These are phyloP conservation scores for Xanthorhoe designata DNA, from an alignment of 2,888 invertebrate genomes.

Conservation along the genomic window DNA sequence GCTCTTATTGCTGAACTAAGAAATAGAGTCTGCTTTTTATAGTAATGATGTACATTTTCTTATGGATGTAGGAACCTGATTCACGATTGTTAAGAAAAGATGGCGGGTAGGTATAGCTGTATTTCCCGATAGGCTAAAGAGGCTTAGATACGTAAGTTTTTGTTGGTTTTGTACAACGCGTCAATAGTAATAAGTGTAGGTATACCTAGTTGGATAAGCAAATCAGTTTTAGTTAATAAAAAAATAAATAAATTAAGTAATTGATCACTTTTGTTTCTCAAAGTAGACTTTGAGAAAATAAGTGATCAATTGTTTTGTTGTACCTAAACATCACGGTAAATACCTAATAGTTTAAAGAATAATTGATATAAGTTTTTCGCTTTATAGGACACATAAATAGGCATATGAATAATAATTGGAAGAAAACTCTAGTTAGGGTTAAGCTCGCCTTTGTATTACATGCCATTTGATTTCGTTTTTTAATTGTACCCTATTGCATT, in stretches of 20 bases:
- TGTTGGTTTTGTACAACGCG: background rate
- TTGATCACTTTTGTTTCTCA: too few species aligned
- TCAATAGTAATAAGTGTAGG: background rate
- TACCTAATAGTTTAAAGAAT: background rate
- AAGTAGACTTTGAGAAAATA: background rate
- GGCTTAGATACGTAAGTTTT: background rate
- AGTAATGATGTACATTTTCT: background rate
- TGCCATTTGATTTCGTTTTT: too few species aligned
- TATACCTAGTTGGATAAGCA: background rate
- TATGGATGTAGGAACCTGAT: background rate
- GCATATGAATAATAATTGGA: too few species aligned
- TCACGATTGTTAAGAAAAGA: background rate
- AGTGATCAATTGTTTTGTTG: background rate
- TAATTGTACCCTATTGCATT: background rate
- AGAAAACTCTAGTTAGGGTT: too few species aligned
- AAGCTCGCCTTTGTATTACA: too few species aligned
- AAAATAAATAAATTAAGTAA: too few species aligned
- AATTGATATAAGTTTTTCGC: background rate
- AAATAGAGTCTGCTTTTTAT: background rate
- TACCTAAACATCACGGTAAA: background rate
- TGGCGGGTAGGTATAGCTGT: background rate
- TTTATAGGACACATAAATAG: background rate
- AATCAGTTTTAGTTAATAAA: background rate
- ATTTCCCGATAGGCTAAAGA: background rate
- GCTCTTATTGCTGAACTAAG: background rate